Base-by-base conservation (phyloP, 2,113 vertebrate species). In the Gallinago undulata region DNA sequence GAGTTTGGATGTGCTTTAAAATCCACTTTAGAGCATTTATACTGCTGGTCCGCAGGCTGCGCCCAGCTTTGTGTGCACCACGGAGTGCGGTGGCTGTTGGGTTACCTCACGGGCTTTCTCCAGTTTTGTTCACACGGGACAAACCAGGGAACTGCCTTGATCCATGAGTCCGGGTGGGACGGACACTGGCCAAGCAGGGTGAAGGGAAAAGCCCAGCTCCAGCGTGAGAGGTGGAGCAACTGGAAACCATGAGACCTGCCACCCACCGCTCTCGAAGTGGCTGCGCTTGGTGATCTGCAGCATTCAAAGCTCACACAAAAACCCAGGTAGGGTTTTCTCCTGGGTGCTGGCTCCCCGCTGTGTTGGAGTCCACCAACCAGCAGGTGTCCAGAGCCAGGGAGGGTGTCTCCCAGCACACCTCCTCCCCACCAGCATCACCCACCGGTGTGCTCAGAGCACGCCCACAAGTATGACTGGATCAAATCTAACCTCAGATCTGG, bases 101-200 rank as follows among this genome's bases (percentile, higher is more conserved):
- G 28, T 86, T 84, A 57, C 86, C 27, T 55, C 56, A 57, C 0
- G 6, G 33, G 27, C 50, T 80, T 15, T 3, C 39, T 75, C n/a
- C 2, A 3, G 63, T 30, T 66, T 37, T 35, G 9, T 50, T 69
- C 64, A 50, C 2, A 3, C 5, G 22, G 39, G 30, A 84, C 4
- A 13, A 74, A 56, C 10, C 43, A 68, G 24, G n/a, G 28, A 3
- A 30, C 1, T 4, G 43, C 50, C 43, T 28, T 1, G 3, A 33
- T 7, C 2, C 0, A 23, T 0, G 1, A 63, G 43, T 43, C 64
- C 51, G 10, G 18, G 45, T 28, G 47, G 35, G 76, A 80, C 0
- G 1, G 48, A 14, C 30, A 45, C 9, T 14, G 48, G 28, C 43
- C 31, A 59, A 25, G 47, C 10, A 35, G 25, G 48, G 22, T 8